These are phyloP conservation scores for Physella acuta DNA, from an alignment of 1,140 invertebrate genomes.

Conservation along the genomic window DNA sequence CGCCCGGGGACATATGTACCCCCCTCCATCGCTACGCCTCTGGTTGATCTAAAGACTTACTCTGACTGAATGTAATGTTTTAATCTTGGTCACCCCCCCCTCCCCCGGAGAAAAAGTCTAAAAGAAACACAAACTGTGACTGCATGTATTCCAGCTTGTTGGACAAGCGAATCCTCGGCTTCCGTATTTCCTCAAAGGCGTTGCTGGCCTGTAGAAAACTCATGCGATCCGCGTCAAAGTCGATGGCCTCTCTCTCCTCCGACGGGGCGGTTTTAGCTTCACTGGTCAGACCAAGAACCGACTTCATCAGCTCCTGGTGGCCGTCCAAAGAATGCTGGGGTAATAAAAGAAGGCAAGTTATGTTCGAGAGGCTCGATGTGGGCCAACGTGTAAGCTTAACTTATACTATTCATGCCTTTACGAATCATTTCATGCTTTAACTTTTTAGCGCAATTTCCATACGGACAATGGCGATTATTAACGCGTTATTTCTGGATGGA, in stretches of 20 bases:
- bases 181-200: conserved; percentile 5
- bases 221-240: not conserved
- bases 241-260: not conserved
- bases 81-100: no score
- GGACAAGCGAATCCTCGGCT: not conserved
- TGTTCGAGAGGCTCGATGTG: not conserved
- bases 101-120: no score
- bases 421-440: no score
- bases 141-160: not conserved
- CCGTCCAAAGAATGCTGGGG: not conserved
- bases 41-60: no score
- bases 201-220: not conserved
- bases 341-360: not conserved
- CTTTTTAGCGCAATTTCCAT: no score
- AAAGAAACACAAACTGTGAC: not conserved
- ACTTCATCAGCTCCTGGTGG: conserved; percentile 1
- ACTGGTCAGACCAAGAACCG: not conserved
- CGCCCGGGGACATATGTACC: no score
- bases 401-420: no score
- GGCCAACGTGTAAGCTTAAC: not conserved
- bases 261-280: no score
- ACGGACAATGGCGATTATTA: not conserved
- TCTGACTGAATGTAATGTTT: no score
- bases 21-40: no score
- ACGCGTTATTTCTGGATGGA: not conserved